These are phyloP conservation scores for Hypanus sabinus DNA, from an alignment of 2,113 vertebrate genomes.

Conservation along the genomic window DNA sequence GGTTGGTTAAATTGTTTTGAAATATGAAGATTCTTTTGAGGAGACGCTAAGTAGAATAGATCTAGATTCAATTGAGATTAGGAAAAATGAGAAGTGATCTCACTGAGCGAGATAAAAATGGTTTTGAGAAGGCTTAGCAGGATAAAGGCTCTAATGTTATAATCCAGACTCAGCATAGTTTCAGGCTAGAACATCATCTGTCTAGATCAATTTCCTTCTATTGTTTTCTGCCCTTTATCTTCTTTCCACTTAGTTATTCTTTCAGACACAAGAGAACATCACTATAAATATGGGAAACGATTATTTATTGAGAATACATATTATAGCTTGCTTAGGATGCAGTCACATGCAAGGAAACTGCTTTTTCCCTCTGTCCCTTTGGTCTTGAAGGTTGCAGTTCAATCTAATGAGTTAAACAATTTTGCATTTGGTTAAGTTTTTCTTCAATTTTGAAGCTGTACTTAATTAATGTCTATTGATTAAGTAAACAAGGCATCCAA, in stretches of 20 bases:
- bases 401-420: not conserved
- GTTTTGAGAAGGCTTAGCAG: too few species aligned
- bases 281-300: conserved; percentile 4
- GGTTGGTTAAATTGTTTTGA: too few species aligned
- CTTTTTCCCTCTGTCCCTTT: not conserved
- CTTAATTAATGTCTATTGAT: not conserved
- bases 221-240: too few species aligned
- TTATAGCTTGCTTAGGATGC: not conserved
- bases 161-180: not conserved
- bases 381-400: too few species aligned
- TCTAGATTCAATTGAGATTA: too few species aligned
- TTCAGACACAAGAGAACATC: not conserved
- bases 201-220: too few species aligned
- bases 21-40: too few species aligned
- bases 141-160: too few species aligned
- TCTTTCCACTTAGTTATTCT: not conserved
- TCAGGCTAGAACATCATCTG: not conserved
- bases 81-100: too few species aligned
- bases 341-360: not conserved
- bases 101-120: too few species aligned
- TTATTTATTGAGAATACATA: not conserved
- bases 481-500: not conserved
- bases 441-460: not conserved
- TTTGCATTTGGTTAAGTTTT: not conserved
- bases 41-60: too few species aligned